Evolutionary conservation across 30 jellyfish, hydroid and myxozoan species (phyloP).

Genomic region (Cassiopea andromeda): DNA sequence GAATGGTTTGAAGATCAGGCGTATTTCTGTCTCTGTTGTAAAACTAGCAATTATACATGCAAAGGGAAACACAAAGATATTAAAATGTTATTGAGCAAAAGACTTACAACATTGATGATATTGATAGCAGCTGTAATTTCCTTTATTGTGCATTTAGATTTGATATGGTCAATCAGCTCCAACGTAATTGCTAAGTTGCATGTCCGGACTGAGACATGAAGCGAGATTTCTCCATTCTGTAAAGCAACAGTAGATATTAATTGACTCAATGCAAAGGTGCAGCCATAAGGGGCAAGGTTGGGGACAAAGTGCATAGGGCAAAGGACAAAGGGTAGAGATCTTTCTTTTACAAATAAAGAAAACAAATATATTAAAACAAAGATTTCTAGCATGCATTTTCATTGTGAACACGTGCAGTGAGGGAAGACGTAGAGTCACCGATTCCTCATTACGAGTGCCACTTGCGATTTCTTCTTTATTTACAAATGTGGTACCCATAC

Average conservation of each 20-base stretch:
- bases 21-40: not conserved
- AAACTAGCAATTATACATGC: not conserved
- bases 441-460: too few relatives aligned
- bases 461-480: too few relatives aligned
- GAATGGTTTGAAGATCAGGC: not conserved
- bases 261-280: too few relatives aligned
- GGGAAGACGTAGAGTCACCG: too few relatives aligned
- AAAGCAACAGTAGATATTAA: not conserved
- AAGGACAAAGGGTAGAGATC: too few relatives aligned
- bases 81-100: not conserved
- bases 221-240: conserved; percentile 93
- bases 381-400: too few relatives aligned
- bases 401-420: too few relatives aligned
- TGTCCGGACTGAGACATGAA: conserved; percentile 81
- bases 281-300: too few relatives aligned
- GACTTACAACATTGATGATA: conserved; percentile 56
- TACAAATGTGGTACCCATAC: too few relatives aligned
- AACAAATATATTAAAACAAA: too few relatives aligned
- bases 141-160: conserved; percentile 9
- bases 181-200: conserved; percentile 82
- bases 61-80: not conserved
- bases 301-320: too few relatives aligned
- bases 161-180: conserved; percentile 89
- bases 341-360: too few relatives aligned
- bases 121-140: conserved; percentile 53